These are phyloP conservation scores for Balearica regulorum DNA, from an alignment of 2,797 vertebrate species.

Conservation along the genomic window DNA sequence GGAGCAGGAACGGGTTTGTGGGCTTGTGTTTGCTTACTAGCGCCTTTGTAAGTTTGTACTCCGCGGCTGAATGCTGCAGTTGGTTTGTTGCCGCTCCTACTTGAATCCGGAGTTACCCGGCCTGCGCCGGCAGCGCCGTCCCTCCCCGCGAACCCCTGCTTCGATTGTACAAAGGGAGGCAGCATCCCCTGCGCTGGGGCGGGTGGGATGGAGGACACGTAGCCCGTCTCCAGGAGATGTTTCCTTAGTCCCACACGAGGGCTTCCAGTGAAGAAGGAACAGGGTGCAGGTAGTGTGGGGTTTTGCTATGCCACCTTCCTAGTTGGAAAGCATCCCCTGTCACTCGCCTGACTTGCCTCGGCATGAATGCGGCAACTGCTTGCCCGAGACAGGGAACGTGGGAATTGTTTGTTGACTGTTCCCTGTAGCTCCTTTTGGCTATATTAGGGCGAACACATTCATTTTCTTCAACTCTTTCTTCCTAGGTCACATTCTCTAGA, in stretches of 20 bases:
- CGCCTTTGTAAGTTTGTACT: rapidly evolving
- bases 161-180: no score
- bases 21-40: neutral
- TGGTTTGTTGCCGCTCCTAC: neutral
- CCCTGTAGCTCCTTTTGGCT: neutral
- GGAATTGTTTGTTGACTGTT: rapidly evolving
- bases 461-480: neutral
- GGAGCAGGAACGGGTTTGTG: neutral
- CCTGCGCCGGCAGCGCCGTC: neutral
- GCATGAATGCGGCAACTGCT: rapidly evolving
- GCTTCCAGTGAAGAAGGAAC: neutral
- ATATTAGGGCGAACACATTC: rapidly evolving
- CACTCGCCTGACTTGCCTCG: neutral
- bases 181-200: no score
- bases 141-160: neutral
- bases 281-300: rapidly evolving
- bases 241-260: rapidly evolving
- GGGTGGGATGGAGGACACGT: rapidly evolving
- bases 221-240: rapidly evolving
- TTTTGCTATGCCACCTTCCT: no score
- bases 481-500: neutral
- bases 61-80: neutral
- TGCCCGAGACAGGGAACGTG: rapidly evolving
- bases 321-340: no score
- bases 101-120: rapidly evolving